These are phyloP conservation scores for Haliaeetus leucogaster DNA, from an alignment of 2,113 vertebrate genomes.

Conservation along the genomic window DNA sequence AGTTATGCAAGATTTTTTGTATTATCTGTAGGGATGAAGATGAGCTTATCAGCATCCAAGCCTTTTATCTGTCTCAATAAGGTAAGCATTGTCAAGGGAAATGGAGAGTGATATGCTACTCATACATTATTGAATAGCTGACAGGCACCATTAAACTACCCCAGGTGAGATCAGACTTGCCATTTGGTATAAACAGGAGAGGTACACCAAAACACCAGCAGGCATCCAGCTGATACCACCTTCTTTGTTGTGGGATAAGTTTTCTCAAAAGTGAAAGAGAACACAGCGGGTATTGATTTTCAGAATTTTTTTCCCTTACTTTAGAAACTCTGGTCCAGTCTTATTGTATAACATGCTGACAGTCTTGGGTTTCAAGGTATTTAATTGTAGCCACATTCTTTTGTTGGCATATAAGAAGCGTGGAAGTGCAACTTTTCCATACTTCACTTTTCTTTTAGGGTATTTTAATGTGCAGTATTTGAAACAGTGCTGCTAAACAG, in stretches of 20 bases:
- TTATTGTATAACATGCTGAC: background rate
- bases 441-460: background rate
- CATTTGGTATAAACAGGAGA: accelerated
- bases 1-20: background rate
- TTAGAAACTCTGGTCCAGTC: background rate
- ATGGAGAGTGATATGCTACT: background rate
- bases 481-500: background rate
- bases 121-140: background rate
- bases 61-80: background rate
- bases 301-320: background rate
- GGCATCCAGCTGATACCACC: background rate
- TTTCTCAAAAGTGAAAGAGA: background rate
- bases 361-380: background rate
- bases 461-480: background rate
- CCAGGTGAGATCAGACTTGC: background rate
- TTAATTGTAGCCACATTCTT: background rate
- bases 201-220: background rate
- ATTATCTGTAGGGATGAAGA: background rate
- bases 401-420: background rate
- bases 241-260: background rate
- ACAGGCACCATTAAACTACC: background rate
- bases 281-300: background rate
- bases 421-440: background rate
- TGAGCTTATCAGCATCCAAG: background rate
- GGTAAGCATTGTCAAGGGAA: background rate